Evolutionary conservation across 2,113 vertebrate genomes (phyloP).

Genomic region (Lepus europaeus): DNA sequence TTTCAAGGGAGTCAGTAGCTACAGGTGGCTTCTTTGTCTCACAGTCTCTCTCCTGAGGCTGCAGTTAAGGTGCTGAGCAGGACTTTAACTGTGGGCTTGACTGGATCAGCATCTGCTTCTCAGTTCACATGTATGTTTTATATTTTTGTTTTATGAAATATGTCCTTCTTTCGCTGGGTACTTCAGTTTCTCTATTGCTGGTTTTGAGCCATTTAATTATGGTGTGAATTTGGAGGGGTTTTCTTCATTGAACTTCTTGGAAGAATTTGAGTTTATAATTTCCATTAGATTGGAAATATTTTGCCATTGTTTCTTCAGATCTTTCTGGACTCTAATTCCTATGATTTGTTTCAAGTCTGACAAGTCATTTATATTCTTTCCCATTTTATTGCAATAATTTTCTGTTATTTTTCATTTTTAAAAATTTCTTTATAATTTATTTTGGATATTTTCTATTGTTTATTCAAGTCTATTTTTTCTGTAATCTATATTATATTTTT

Average conservation of each 20-base stretch:
- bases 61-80: neutral
- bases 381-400: too few species aligned
- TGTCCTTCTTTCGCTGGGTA: neutral
- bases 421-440: neutral
- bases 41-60: neutral
- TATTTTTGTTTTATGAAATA: neutral
- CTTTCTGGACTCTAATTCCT: neutral
- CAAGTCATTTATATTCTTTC: neutral
- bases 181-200: neutral
- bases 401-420: neutral
- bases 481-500: neutral
- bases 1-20: too few species aligned
- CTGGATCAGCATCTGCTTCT: neutral
- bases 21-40: neutral
- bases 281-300: slow-evolving; percentile 12
- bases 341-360: neutral
- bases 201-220: neutral
- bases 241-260: neutral
- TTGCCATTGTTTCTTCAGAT: neutral
- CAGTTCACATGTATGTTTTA: neutral
- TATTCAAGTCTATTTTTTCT: neutral
- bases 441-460: neutral
- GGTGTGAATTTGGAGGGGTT: neutral
- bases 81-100: neutral
- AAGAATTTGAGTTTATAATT: neutral